Evolutionary conservation across 2,888 invertebrate genomes (phyloP).

Genomic region (Tridacna gigas): DNA sequence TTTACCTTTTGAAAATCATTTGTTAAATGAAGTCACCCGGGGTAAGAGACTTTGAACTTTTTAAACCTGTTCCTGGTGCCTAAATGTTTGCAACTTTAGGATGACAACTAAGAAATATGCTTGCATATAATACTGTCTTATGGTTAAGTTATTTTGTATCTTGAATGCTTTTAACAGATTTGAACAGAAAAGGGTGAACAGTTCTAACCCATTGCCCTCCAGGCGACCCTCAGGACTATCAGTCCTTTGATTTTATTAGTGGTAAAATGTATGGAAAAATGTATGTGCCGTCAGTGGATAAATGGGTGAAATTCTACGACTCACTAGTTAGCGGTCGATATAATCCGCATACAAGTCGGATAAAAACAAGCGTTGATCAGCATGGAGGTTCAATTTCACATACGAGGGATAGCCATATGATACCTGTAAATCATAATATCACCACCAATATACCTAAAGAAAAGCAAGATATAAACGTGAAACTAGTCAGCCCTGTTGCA

Average conservation of each 20-base stretch:
- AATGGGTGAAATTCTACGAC: conserved; percentile 41
- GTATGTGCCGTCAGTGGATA: conserved; percentile 16
- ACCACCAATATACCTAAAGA: neutral
- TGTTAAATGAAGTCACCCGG: no score
- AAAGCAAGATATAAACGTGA: neutral
- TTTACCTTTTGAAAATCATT: no score
- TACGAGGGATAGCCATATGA: neutral
- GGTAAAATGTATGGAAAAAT: neutral
- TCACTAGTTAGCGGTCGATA: neutral
- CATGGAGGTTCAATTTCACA: conserved; percentile 1
- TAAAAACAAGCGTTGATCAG: neutral
- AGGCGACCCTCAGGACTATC: no score
- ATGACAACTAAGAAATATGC: no score
- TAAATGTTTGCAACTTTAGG: no score
- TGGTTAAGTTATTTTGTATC: no score
- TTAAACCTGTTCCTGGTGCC: no score
- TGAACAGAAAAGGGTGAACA: no score
- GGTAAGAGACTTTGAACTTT: no score
- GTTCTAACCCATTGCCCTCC: no score
- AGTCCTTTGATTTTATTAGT: neutral
- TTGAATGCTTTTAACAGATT: no score
- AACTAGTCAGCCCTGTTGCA: neutral
- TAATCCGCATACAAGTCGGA: neutral
- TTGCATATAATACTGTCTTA: no score
- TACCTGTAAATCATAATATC: neutral